Evolutionary conservation across 2,113 vertebrate species (phyloP), one percentile per base, ranked within the genome.

Genomic region (Mus pahari): DNA sequence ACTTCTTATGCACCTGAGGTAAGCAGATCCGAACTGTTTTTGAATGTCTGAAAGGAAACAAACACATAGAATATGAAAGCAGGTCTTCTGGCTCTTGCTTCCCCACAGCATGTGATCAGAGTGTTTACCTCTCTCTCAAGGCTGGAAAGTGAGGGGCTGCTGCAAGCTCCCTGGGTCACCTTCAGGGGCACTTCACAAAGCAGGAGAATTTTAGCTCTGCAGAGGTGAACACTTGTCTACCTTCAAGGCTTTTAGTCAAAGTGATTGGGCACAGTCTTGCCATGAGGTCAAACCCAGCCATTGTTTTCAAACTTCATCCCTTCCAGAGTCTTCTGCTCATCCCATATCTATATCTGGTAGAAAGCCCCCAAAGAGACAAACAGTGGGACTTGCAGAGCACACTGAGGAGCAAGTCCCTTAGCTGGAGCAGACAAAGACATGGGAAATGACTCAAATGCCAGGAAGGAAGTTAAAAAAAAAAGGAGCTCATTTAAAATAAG

Each of bases 371-470:
- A 45, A 96, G 83, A 79, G 89, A 89, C 26, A 79, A 96, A 62
- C 24, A 33, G n/a, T 50, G 71, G 70, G 48, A 82, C 50, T 94
- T 17, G 24, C 26, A 96, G 78, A 55, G 90, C 26, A 36, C 55
- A 64, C 77, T 81, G 28, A 55, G 42, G 28, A 64, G 70, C 26
- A 60, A 91, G 90, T 90, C 93, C 39, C 94, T 97, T 95, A 81
- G 73, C 66, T 77, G 77, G 45, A 74, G 68, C 36, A 94, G 66
- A 97, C 91, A 97, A 97, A 96, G 95, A 92, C 86, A 93, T 70
- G 82, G 97, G 96, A 98, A 97, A 94, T 97, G 97, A 97, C 94
- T 97, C 96, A 95, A 94, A 95, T 77, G 36, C 62, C 90, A 96
- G 97, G 97, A 98, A 97, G 97, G 97, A 98, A 97, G 42, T 94